phyloP scores from a whole-genome alignment of 2,113 vertebrate species.

The Conger conger region DNA sequence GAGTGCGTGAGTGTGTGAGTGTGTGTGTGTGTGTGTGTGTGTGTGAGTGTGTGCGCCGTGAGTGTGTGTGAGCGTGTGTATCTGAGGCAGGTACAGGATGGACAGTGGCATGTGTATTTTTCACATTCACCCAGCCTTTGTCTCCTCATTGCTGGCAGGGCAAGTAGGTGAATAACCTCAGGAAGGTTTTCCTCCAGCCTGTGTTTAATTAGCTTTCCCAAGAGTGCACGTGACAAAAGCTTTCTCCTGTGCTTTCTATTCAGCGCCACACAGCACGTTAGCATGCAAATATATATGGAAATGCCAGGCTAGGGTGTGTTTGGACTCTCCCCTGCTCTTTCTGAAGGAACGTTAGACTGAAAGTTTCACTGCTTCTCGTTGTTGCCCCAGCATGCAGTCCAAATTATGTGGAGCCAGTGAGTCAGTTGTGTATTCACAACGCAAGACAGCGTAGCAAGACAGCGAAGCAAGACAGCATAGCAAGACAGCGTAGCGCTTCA shows the following conservation, averaged over 20 bases:
- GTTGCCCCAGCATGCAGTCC: background rate
- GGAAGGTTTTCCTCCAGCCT: conserved; percentile 15
- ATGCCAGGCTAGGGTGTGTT: background rate
- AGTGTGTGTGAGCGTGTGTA: background rate
- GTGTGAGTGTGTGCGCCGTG: background rate
- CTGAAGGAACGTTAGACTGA: background rate
- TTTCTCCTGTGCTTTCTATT: background rate
- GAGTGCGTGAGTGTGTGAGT: background rate
- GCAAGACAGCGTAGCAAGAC: background rate
- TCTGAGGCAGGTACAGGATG: background rate
- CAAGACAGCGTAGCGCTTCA: background rate
- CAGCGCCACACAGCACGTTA: background rate
- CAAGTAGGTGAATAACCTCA: background rate
- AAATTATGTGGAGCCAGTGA: background rate
- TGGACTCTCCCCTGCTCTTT: background rate
- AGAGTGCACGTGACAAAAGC: conserved; percentile 6
- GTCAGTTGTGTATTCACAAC: background rate
- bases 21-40: conserved; percentile 1
- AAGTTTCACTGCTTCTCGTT: background rate
- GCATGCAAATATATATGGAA: background rate
- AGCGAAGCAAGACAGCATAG: too few relatives aligned
- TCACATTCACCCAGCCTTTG: background rate
- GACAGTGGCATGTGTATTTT: background rate
- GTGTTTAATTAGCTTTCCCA: conserved; percentile 20
- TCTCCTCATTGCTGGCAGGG: background rate